phyloP scores from a whole-genome alignment of 2,888 invertebrate genomes.

The Liodrosophila aerea region DNA sequence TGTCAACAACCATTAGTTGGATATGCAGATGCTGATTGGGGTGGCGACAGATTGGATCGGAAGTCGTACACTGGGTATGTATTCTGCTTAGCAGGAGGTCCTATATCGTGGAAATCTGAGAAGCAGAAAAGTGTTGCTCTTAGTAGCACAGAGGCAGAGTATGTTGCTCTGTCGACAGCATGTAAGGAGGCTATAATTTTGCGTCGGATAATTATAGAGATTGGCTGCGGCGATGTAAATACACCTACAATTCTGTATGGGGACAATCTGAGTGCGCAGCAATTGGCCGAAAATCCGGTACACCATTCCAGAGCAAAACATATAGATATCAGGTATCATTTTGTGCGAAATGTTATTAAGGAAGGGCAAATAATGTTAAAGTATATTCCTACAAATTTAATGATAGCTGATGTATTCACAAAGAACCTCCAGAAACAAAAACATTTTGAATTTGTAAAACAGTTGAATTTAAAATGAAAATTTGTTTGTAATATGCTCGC shows the following conservation, averaged over 20 bases:
- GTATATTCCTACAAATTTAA: neutral
- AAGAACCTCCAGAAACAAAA: slow-evolving; percentile 2
- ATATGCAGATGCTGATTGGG: neutral
- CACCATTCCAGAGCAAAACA: neutral
- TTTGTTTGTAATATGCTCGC: no score
- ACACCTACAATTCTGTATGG: neutral
- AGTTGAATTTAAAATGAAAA: no score
- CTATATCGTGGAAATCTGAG: neutral
- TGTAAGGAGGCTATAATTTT: neutral
- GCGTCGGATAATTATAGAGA: neutral
- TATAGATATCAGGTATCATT: neutral
- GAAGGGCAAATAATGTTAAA: neutral
- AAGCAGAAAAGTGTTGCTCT: neutral
- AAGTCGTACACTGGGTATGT: neutral
- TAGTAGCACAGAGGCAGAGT: no score
- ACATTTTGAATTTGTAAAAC: no score
- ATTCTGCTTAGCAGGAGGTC: neutral
- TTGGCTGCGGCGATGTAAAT: neutral
- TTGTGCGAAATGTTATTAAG: neutral
- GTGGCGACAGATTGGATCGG: neutral
- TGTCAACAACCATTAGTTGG: neutral
- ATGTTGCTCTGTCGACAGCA: neutral
- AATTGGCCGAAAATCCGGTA: neutral
- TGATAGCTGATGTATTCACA: neutral
- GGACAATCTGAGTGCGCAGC: no score